Evolutionary conservation across 2,797 vertebrate species (phyloP).

Genomic region (Ispidina picta): DNA sequence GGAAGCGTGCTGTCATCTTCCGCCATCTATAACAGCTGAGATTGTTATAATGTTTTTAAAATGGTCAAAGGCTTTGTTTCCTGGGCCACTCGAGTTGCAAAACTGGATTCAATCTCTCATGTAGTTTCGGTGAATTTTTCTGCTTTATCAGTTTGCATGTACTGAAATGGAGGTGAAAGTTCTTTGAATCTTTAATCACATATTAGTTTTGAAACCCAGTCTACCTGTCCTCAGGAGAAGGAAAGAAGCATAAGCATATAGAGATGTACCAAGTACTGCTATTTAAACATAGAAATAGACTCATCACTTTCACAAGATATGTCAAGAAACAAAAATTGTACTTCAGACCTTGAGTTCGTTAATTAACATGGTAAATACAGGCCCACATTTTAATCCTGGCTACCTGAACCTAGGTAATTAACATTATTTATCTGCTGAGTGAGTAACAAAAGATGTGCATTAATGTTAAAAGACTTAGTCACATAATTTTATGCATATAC

Average conservation of each 20-base stretch:
- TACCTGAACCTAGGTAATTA: not conserved
- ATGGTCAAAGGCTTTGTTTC: not conserved
- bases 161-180: not conserved
- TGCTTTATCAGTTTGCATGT: not conserved
- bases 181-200: not conserved
- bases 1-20: not conserved
- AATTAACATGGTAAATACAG: slow-evolving; percentile 6
- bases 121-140: not conserved
- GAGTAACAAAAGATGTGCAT: not conserved
- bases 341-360: not conserved
- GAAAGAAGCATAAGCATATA: not conserved
- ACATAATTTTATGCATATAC: not conserved
- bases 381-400: not conserved
- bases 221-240: not conserved
- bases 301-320: not conserved
- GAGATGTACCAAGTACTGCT: not conserved
- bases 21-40: rapidly evolving
- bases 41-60: not conserved
- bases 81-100: not conserved
- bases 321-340: not conserved
- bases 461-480: not conserved
- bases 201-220: not conserved
- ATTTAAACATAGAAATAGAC: not conserved
- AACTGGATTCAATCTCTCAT: not conserved
- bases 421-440: not conserved